Percentiles rank a stretch among this genome's conserved stretches.
Evolutionary conservation across 2,113 vertebrate genomes (phyloP).

Genomic region (Empidonax traillii): DNA sequence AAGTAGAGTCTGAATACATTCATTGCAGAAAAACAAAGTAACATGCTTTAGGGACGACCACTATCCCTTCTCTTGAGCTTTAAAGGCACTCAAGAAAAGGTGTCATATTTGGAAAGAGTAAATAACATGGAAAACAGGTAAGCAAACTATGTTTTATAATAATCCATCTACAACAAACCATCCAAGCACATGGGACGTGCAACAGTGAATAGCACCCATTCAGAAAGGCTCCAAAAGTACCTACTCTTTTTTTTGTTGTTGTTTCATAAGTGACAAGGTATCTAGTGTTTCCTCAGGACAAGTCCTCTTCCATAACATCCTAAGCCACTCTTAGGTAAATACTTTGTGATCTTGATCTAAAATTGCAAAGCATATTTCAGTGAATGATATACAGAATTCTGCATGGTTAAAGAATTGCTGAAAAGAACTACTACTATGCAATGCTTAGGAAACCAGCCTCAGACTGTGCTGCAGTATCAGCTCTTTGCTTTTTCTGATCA

Average conservation of each 20-base stretch:
- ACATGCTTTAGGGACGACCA: constrained; percentile 26
- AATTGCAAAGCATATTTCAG: background rate
- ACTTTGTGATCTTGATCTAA: background rate
- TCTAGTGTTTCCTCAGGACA: background rate
- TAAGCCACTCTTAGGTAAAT: background rate
- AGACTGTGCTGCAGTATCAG: background rate
- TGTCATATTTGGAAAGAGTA: background rate
- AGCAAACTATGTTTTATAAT: background rate
- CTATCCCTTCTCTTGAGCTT: background rate
- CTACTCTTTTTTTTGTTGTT: background rate
- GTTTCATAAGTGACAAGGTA: background rate
- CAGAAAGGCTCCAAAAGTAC: background rate
- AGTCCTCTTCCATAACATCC: background rate
- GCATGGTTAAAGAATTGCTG: background rate
- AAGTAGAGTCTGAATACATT: background rate
- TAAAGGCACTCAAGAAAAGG: background rate
- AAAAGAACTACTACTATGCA: background rate
- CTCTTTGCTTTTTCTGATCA: background rate
- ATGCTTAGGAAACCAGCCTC: background rate
- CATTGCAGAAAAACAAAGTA: constrained; percentile 17
- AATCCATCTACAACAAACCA: background rate
- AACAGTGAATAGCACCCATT: background rate
- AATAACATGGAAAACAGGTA: background rate
- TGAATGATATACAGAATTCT: background rate
- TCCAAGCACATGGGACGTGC: background rate